These are phyloP conservation scores for Drosophila truncata DNA, from an alignment of 1,140 invertebrate species.

Conservation along the genomic window DNA sequence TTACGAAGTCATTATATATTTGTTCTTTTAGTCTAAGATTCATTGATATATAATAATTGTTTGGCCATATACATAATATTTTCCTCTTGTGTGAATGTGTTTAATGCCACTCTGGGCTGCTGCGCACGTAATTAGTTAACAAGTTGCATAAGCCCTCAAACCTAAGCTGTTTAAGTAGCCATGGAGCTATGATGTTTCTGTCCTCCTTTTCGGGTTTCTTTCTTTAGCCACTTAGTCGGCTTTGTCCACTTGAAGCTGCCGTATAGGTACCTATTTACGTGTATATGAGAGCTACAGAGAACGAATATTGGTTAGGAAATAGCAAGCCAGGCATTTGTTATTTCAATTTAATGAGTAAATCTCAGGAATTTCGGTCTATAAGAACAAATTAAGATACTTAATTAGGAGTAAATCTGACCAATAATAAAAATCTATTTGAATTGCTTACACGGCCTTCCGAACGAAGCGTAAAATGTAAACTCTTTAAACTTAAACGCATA, in stretches of 20 bases:
- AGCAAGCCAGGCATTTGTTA: neutral
- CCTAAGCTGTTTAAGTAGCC: conserved; percentile 73
- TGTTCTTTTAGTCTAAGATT: neutral
- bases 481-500: neutral
- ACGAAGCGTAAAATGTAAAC: neutral
- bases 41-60: neutral
- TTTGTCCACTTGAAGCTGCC: conserved; percentile 60
- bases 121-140: conserved; percentile 71
- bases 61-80: neutral
- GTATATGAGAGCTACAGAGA: conserved; percentile 2
- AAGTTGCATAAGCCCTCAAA: conserved; percentile 72
- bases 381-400: neutral
- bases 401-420: neutral
- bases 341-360: neutral
- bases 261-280: conserved; percentile 20
- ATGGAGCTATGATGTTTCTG: conserved; percentile 20
- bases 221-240: conserved; percentile 54
- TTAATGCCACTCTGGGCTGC: conserved; percentile 33
- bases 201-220: conserved; percentile 34
- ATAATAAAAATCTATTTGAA: too few relatives aligned
- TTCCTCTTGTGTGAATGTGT: conserved; percentile 4
- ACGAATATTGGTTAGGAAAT: neutral
- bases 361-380: neutral
- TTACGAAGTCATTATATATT: neutral
- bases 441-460: neutral